Conservation (phyloP, 2,797 vertebrate genomes). For the Schizopygopsis malacanthus region DNA sequence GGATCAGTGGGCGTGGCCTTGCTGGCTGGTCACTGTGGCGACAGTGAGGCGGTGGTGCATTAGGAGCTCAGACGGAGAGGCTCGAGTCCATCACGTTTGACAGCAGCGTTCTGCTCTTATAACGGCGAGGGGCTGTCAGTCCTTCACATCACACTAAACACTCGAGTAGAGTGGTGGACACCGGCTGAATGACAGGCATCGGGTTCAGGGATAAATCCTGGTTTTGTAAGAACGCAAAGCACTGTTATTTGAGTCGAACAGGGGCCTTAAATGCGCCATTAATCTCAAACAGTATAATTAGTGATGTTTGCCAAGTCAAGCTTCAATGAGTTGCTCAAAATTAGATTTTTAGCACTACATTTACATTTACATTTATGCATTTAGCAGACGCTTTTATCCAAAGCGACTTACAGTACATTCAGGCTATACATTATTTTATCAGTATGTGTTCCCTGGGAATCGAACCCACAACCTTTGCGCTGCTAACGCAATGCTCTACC, state of each 20-base stretch:
- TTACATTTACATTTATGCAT: too few relatives aligned
- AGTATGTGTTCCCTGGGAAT: too few relatives aligned
- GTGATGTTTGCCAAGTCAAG: not conserved
- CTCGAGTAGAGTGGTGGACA: not conserved
- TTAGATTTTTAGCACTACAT: not conserved
- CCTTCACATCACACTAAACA: slow-evolving; percentile 18
- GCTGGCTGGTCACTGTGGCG: slow-evolving; percentile 25
- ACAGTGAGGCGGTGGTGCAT: slow-evolving; percentile 12
- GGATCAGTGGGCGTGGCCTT: slow-evolving; percentile 27
- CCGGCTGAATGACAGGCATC: not conserved
- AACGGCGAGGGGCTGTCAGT: slow-evolving; percentile 31
- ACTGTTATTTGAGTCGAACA: slow-evolving; percentile 5
- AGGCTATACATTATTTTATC: too few relatives aligned
- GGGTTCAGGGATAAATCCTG: slow-evolving; percentile 14
- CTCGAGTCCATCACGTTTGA: slow-evolving; percentile 9
- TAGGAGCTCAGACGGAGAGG: not conserved
- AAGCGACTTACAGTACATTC: too few relatives aligned
- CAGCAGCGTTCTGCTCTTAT: slow-evolving; percentile 6
- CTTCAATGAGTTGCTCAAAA: not conserved
- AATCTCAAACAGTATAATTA: not conserved
- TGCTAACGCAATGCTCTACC: too few relatives aligned
- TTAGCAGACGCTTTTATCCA: too few relatives aligned
- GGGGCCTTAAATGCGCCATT: not conserved
- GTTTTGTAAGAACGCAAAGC: slow-evolving; percentile 15
- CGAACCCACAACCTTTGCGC: too few relatives aligned